phyloP scores from a whole-genome alignment of 2,113 vertebrate genomes.

The Chiloscyllium plagiosum region DNA sequence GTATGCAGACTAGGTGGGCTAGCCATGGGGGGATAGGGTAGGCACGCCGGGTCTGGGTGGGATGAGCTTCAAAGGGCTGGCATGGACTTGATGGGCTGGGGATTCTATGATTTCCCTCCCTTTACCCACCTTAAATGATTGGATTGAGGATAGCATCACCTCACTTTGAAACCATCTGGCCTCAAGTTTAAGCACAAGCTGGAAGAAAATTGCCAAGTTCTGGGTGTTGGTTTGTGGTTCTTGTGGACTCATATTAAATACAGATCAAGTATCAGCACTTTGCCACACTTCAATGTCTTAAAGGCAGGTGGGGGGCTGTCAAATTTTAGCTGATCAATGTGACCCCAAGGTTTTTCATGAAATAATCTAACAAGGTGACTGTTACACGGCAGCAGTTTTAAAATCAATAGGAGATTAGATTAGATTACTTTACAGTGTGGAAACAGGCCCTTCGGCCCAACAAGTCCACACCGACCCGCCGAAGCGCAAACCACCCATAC shows the following conservation, averaged over 20 bases:
- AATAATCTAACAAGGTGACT: background rate
- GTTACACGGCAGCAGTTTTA: background rate
- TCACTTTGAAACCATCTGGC: background rate
- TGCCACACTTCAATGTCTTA: background rate
- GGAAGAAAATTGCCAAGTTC: background rate
- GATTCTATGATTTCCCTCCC: background rate
- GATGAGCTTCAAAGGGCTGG: too few species aligned
- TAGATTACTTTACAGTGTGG: too few species aligned
- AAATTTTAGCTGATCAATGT: background rate
- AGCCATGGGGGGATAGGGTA: too few species aligned
- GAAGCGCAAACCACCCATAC: too few species aligned
- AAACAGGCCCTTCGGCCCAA: too few species aligned
- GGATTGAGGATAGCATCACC: background rate
- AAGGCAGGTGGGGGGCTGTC: background rate
- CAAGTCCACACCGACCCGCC: too few species aligned
- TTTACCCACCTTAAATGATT: background rate
- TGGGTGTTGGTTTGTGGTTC: background rate
- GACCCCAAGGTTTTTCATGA: background rate
- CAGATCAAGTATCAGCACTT: background rate
- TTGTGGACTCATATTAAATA: background rate
- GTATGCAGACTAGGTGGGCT: too few species aligned
- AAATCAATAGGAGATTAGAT: background rate
- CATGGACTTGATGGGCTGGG: too few species aligned
- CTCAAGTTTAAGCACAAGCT: background rate
- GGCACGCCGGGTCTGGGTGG: too few species aligned